Percentiles rank a stretch among this genome's conserved stretches.
These are phyloP conservation scores for Mobula birostris DNA, from an alignment of 2,113 vertebrate genomes.

Conservation along the genomic window DNA sequence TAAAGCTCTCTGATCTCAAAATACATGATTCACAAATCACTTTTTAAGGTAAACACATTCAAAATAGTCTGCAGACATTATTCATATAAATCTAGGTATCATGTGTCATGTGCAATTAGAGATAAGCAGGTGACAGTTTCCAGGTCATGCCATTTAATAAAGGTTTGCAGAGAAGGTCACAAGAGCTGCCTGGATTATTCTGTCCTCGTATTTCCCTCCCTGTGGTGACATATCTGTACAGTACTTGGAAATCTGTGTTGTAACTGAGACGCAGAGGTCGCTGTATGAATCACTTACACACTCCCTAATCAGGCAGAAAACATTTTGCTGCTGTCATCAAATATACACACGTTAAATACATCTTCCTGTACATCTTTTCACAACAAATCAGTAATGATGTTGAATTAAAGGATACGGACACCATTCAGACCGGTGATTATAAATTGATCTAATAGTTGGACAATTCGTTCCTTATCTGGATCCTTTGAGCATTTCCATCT, in stretches of 20 bases:
- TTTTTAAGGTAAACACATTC: background rate
- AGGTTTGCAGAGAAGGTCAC: background rate
- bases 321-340: background rate
- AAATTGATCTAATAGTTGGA: conserved; percentile 70
- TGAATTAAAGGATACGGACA: conserved; percentile 67
- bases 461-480: conserved; percentile 52
- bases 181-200: background rate
- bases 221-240: background rate
- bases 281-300: background rate
- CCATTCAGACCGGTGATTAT: conserved; percentile 68
- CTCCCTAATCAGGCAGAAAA: background rate
- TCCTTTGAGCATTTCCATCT: conserved; percentile 57
- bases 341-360: background rate
- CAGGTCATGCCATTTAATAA: background rate
- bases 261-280: background rate
- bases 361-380: background rate
- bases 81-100: background rate
- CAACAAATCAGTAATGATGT: background rate
- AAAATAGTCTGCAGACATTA: background rate
- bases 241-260: background rate
- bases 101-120: background rate
- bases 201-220: background rate
- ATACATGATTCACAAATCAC: background rate
- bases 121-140: background rate
- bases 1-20: background rate